phyloP scores from a whole-genome alignment of 2,113 vertebrate genomes.

The Clupea harengus region DNA sequence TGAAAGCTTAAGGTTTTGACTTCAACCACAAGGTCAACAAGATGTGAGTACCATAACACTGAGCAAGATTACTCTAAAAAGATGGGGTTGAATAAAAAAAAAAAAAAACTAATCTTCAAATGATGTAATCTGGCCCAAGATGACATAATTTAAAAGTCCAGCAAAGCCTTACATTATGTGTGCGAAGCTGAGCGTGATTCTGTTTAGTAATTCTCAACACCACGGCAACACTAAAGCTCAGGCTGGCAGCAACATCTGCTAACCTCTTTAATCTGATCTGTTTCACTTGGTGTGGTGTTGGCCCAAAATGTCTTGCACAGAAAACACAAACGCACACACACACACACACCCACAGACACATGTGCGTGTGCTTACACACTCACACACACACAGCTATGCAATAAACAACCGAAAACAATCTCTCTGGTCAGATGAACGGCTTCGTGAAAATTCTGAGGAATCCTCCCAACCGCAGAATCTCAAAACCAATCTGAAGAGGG shows the following conservation, averaged over 20 bases:
- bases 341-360: not conserved
- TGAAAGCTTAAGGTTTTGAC: not conserved
- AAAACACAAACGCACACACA: not conserved
- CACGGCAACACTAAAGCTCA: not conserved
- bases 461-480: not conserved
- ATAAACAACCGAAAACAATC: not conserved
- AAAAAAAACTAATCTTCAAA: not conserved
- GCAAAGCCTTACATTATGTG: not conserved
- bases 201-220: not conserved
- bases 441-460: not conserved
- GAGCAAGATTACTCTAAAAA: not conserved
- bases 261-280: slow-evolving; percentile 4
- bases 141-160: not conserved
- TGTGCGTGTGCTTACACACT: not conserved
- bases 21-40: not conserved
- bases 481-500: not conserved
- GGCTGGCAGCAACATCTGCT: not conserved
- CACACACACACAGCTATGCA: not conserved
- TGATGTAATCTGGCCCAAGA: slow-evolving; percentile 1
- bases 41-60: slow-evolving; percentile 1
- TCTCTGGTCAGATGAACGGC: not conserved
- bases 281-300: not conserved
- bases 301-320: not conserved
- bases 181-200: not conserved
- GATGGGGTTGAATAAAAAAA: not conserved